phyloP scores from a whole-genome alignment of 2,888 invertebrate genomes.

The Rhyacophila evoluta region DNA sequence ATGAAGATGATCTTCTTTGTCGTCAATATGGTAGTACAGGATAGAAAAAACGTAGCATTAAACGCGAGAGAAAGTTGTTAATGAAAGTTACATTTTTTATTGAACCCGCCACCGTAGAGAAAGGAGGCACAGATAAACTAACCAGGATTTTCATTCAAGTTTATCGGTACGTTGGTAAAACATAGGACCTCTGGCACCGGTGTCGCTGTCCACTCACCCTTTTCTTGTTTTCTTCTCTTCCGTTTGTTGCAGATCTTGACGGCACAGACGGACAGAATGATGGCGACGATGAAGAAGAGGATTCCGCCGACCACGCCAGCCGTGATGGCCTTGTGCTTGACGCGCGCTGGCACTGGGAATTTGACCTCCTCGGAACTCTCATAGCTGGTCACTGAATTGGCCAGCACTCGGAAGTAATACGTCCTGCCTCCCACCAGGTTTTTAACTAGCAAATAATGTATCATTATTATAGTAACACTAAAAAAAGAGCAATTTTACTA shows the following conservation, averaged over 20 bases:
- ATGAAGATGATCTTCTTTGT: slow-evolving; percentile 54
- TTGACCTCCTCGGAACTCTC: slow-evolving; percentile 90
- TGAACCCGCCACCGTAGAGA: slow-evolving; percentile 33
- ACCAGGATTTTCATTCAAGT: neutral
- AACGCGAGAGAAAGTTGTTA: slow-evolving; percentile 3
- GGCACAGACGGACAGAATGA: slow-evolving; percentile 96
- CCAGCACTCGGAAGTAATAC: slow-evolving; percentile 92
- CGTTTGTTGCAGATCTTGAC: slow-evolving; percentile 98
- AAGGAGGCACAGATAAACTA: slow-evolving; percentile 16
- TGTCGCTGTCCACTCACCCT: slow-evolving; percentile 79
- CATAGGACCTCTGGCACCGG: slow-evolving; percentile 56
- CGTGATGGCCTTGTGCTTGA: slow-evolving; percentile 95
- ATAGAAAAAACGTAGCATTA: slow-evolving; percentile 22
- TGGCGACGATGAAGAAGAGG: slow-evolving; percentile 97
- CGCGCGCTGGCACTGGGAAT: slow-evolving; percentile 89
- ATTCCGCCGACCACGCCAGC: slow-evolving; percentile 97
- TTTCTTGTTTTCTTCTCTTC: slow-evolving; percentile 96
- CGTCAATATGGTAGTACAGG: slow-evolving; percentile 54
- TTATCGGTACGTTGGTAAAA: slow-evolving; percentile 44
- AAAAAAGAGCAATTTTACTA: too few relatives aligned
- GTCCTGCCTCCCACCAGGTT: slow-evolving; percentile 91
- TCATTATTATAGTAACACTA: too few relatives aligned
- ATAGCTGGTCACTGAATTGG: slow-evolving; percentile 87
- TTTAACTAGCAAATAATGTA: slow-evolving; percentile 78
- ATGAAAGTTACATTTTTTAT: slow-evolving; percentile 11